phyloP scores from a whole-genome alignment of 1,140 invertebrate genomes.

The Chymomyza costata region DNA sequence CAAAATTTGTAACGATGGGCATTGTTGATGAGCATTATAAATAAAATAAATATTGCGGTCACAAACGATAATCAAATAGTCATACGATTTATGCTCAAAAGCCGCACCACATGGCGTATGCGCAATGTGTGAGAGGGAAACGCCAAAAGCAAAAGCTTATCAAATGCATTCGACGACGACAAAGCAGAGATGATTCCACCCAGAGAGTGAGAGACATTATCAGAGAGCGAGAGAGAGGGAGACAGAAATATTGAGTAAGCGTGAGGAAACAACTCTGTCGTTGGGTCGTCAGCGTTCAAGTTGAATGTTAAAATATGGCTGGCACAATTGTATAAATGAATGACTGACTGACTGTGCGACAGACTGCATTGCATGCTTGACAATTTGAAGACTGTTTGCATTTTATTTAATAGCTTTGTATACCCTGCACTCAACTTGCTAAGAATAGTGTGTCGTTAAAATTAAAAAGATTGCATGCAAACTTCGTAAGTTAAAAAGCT shows the following conservation, averaged over 20 bases:
- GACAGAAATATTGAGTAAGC: background rate
- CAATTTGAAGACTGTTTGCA: slow-evolving; percentile 6
- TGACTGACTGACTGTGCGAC: too few relatives aligned
- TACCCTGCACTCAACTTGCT: too few relatives aligned
- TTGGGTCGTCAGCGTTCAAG: slow-evolving; percentile 61
- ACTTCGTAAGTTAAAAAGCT: too few relatives aligned
- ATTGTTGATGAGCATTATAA: slow-evolving; percentile 28
- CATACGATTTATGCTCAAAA: background rate
- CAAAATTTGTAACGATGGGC: slow-evolving; percentile 43
- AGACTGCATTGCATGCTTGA: too few relatives aligned
- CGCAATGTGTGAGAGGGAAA: slow-evolving; percentile 41
- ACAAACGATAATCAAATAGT: background rate
- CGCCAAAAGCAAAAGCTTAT: slow-evolving; percentile 39
- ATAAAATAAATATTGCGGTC: slow-evolving; percentile 1
- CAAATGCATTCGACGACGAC: slow-evolving; percentile 38
- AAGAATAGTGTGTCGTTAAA: too few relatives aligned
- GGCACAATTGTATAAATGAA: background rate
- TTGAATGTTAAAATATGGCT: slow-evolving; percentile 55
- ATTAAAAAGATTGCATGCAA: background rate
- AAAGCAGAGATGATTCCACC: background rate
- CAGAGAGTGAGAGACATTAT: background rate
- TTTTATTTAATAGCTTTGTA: too few relatives aligned
- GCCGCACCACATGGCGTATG: slow-evolving; percentile 46
- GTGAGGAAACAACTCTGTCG: too few relatives aligned
- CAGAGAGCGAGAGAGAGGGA: background rate